phyloP scores from a whole-genome alignment of 2,888 invertebrate genomes.

The Acleris cristana region DNA sequence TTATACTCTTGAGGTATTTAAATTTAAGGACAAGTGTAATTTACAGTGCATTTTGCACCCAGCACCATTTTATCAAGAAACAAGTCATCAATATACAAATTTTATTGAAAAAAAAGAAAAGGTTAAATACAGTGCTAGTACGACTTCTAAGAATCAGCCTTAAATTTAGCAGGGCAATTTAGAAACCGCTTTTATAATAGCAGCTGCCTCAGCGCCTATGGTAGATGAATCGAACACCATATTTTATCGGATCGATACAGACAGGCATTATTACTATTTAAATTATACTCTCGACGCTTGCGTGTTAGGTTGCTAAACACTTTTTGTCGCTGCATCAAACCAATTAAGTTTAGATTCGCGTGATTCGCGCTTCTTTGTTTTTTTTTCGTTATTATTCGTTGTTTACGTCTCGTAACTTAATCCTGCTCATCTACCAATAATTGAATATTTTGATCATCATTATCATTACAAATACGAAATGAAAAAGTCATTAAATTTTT shows the following conservation, averaged over 20 bases:
- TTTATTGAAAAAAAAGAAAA: neutral
- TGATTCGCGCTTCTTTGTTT: conserved; percentile 67
- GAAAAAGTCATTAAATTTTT: neutral
- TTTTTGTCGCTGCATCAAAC: conserved; percentile 69
- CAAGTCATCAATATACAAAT: neutral
- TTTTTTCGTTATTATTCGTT: conserved; percentile 31
- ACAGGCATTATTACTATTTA: conserved; percentile 72
- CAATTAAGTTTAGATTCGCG: conserved; percentile 73
- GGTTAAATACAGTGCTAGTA: conserved; percentile 28
- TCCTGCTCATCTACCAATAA: conserved; percentile 6
- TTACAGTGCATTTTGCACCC: conserved; percentile 50
- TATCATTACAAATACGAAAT: too few relatives aligned
- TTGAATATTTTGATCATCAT: neutral
- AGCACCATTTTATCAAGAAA: conserved; percentile 34
- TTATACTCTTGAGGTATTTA: conserved; percentile 49
- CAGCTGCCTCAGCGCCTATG: conserved; percentile 50
- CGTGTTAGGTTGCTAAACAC: conserved; percentile 71
- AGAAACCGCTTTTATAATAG: conserved; percentile 38
- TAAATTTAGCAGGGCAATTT: conserved; percentile 11
- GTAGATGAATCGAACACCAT: conserved; percentile 64
- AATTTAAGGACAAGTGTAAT: conserved; percentile 55
- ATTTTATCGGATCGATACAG: conserved; percentile 60
- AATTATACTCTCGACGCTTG: conserved; percentile 65
- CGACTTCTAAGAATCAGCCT: neutral
- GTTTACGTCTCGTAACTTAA: conserved; percentile 8